Evolutionary conservation across 2,888 invertebrate species (phyloP).

Genomic region (Rhagonycha fulva): DNA sequence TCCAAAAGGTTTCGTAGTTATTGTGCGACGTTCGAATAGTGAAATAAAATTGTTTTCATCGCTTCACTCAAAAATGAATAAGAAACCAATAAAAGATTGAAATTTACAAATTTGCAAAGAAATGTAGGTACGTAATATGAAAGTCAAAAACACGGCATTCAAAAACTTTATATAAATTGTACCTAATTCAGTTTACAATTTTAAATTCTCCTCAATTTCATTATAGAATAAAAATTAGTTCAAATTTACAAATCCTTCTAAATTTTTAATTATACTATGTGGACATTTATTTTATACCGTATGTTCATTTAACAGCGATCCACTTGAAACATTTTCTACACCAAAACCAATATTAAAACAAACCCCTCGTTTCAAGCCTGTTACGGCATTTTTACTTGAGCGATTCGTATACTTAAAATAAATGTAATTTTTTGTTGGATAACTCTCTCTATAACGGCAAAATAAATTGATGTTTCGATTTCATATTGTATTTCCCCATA

Average conservation of each 20-base stretch:
- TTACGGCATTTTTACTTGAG: too few species aligned
- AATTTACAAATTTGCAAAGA: background rate
- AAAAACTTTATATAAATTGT: background rate
- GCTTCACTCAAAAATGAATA: background rate
- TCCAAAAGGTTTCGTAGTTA: background rate
- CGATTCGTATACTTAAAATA: too few species aligned
- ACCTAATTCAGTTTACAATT: background rate
- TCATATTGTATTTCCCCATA: background rate
- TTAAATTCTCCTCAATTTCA: too few species aligned
- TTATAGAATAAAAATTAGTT: too few species aligned
- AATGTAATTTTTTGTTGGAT: too few species aligned
- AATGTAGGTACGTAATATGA: background rate
- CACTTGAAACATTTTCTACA: too few species aligned
- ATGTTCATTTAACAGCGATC: too few species aligned
- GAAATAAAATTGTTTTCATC: background rate
- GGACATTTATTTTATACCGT: too few species aligned
- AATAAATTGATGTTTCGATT: background rate
- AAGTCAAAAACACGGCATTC: background rate
- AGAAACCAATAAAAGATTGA: background rate
- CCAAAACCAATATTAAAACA: too few species aligned
- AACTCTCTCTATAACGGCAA: background rate
- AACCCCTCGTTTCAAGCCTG: too few species aligned
- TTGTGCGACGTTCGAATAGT: background rate
- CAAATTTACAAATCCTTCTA: too few species aligned
- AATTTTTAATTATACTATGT: too few species aligned